These are phyloP conservation scores for Yponomeuta sedellus DNA, from an alignment of 2,888 invertebrate genomes.

Conservation along the genomic window DNA sequence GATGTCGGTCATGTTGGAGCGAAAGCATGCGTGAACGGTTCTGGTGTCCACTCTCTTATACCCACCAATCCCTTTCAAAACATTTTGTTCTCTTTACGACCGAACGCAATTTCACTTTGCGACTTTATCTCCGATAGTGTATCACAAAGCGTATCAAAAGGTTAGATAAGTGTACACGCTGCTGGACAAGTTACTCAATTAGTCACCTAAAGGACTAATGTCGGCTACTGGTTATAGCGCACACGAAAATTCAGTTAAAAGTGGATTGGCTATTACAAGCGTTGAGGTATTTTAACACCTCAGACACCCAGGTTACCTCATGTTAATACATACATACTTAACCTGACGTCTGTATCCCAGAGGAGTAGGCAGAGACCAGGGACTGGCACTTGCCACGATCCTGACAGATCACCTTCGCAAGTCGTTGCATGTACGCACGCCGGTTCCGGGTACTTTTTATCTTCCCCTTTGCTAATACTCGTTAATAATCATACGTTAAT, in stretches of 20 bases:
- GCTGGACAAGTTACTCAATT: background rate
- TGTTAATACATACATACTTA: no score
- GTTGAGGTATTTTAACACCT: no score
- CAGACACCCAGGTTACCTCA: no score
- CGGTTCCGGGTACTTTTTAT: no score
- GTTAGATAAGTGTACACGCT: background rate
- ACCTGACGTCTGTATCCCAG: no score
- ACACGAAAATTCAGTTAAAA: background rate
- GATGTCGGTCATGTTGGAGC: background rate
- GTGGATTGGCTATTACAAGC: no score
- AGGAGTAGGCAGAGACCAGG: no score
- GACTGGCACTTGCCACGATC: no score
- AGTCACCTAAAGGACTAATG: background rate
- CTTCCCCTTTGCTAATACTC: no score
- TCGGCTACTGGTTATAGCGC: background rate
- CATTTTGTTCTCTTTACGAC: background rate
- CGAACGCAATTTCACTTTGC: background rate
- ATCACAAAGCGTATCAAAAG: background rate
- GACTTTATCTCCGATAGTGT: background rate
- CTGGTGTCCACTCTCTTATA: slow-evolving; percentile 2
- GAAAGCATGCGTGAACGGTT: slow-evolving; percentile 11
- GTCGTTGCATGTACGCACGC: no score
- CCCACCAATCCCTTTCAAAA: background rate
- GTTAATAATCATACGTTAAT: no score
- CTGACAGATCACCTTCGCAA: no score